Evolutionary conservation across 2,797 vertebrate species (phyloP).

Genomic region (Amblyopsis hoosieri): DNA sequence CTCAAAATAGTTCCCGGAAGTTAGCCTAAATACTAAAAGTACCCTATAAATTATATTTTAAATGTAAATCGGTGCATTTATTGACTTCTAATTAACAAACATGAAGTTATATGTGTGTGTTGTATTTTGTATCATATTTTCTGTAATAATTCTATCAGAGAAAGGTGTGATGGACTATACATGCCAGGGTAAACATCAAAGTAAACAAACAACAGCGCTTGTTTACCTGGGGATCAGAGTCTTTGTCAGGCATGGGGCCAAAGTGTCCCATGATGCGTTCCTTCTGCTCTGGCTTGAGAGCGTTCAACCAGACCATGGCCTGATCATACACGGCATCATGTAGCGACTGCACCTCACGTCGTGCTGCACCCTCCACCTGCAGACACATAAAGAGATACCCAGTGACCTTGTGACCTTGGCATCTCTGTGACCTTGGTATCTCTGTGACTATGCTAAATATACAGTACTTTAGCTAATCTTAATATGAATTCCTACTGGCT

Average conservation of each 20-base stretch:
- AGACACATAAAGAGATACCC: slow-evolving; percentile 17
- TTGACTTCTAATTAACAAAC: too few species aligned
- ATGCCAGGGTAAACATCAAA: neutral
- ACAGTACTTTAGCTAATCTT: too few species aligned
- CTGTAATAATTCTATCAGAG: neutral
- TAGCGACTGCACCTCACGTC: slow-evolving; percentile 83
- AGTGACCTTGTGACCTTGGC: neutral
- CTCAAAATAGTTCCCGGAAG: too few species aligned
- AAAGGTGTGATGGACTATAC: neutral
- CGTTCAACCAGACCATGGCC: slow-evolving; percentile 89
- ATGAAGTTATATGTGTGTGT: too few species aligned
- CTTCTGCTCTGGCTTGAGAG: slow-evolving; percentile 87
- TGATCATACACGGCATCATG: slow-evolving; percentile 88
- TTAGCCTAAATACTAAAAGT: too few species aligned
- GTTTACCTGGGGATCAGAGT: slow-evolving; percentile 84
- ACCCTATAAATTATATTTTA: too few species aligned
- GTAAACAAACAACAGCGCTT: neutral
- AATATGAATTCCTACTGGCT: too few species aligned
- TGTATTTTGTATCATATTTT: too few species aligned
- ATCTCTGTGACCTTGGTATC: neutral
- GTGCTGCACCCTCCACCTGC: slow-evolving; percentile 86
- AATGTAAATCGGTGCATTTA: too few species aligned
- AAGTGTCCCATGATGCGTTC: slow-evolving; percentile 91
- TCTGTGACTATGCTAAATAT: neutral
- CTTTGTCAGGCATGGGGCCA: slow-evolving; percentile 89